Percentiles rank a stretch among this genome's conserved stretches.
These are phyloP conservation scores for Agrochola macilenta DNA, from an alignment of 2,888 invertebrate genomes.

Conservation along the genomic window DNA sequence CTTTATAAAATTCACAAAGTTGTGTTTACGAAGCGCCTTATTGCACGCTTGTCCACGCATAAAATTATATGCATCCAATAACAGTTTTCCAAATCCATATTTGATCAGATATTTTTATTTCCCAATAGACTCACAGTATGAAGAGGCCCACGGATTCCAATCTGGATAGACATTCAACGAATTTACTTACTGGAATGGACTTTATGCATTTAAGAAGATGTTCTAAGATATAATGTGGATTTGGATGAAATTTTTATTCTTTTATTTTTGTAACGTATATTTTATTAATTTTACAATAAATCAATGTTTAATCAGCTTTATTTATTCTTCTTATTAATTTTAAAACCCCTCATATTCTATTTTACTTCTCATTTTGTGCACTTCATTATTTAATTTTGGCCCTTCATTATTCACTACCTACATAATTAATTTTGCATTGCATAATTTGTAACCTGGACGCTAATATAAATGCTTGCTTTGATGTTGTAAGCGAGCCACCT, in stretches of 20 bases:
- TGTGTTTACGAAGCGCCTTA: conserved; percentile 46
- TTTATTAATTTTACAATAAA: conserved; percentile 80
- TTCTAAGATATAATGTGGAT: conserved; percentile 81
- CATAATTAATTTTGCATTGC: conserved; percentile 29
- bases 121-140: conserved; percentile 89
- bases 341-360: conserved; percentile 18
- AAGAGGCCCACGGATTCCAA: conserved; percentile 78
- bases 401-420: neutral
- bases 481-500: neutral
- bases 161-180: conserved; percentile 74
- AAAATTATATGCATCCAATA: conserved; percentile 54
- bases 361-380: conserved; percentile 11
- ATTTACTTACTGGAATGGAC: conserved; percentile 75
- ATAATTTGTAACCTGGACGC: neutral
- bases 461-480: conserved; percentile 1
- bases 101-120: conserved; percentile 84
- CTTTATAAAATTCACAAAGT: conserved; percentile 28
- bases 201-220: conserved; percentile 86
- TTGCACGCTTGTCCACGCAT: conserved; percentile 57
- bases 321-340: conserved; percentile 68
- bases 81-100: conserved; percentile 85
- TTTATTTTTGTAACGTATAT: conserved; percentile 73
- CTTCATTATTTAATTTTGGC: conserved; percentile 2
- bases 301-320: conserved; percentile 79
- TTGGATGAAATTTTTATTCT: conserved; percentile 81